Evolutionary conservation across 2,113 vertebrate genomes (phyloP).

Genomic region (Enhydra lutris): DNA sequence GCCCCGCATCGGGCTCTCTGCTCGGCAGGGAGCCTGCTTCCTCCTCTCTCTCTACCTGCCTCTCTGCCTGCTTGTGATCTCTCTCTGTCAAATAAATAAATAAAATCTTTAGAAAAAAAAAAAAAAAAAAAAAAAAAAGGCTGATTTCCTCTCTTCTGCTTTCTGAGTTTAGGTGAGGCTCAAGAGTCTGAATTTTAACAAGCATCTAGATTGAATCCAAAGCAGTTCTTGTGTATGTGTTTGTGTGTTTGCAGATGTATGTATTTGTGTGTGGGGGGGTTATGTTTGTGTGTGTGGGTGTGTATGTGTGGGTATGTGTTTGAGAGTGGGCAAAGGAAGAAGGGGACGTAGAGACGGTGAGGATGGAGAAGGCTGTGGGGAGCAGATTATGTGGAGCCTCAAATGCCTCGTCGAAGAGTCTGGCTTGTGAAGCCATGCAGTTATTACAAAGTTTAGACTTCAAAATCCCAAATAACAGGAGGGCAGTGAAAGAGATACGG

Average conservation of each 20-base stretch:
- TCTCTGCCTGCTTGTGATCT: no score
- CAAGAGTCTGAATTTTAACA: neutral
- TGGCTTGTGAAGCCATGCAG: neutral
- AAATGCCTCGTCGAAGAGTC: neutral
- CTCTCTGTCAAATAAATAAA: no score
- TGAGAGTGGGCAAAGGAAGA: neutral
- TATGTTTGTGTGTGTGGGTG: neutral
- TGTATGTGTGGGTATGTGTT: neutral
- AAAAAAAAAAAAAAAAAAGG: no score
- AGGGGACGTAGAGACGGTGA: neutral
- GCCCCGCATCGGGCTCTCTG: no score
- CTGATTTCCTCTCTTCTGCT: neutral
- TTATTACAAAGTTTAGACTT: constrained; percentile 27
- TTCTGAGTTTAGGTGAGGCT: neutral
- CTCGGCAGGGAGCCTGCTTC: no score
- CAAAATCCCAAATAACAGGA: constrained; percentile 2
- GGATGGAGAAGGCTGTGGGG: neutral
- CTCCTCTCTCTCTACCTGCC: no score
- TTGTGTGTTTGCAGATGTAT: neutral
- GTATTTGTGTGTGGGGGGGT: neutral
- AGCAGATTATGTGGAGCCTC: neutral
- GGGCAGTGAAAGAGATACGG: neutral
- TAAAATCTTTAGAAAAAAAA: no score
- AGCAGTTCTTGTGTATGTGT: neutral
- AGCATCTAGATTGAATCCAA: neutral